Base-by-base conservation (phyloP, 1,140 invertebrate genomes). In the Phymastichus coffea region DNA sequence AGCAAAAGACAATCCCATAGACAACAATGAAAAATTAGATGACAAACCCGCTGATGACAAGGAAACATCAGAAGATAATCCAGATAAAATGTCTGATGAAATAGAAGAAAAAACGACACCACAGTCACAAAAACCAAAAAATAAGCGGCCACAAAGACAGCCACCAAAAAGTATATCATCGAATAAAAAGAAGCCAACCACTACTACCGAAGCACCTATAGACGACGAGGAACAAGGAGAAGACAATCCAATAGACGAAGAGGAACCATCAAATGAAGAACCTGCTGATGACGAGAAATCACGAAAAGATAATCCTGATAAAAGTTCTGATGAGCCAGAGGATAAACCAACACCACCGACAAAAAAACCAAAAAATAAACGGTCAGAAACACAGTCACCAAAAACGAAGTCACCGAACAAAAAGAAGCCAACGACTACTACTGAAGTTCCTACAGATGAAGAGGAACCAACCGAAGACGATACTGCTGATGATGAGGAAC, bases 281-380 rank as follows among this genome's bases (percentile, higher is more conserved):
- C 26, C 40, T 0, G n/a, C n/a, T n/a, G n/a, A n/a, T n/a, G n/a
- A n/a, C n/a, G 6, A 30, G 44, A 1, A 43, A 7, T 35, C 49
- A 1, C 52, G 38, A 30, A 54, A 54, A 43, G 3, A 12, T 1
- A 54, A 28, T n/a, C n/a, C n/a, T n/a, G n/a, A n/a, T n/a, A n/a
- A n/a, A n/a, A n/a, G n/a, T n/a, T n/a, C n/a, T 3, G 17, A 17
- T 10, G 17, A 37, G 37, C 10, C 48, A 22, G 15, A 44, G 14
- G 30, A 30, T 9, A 33, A 35, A 38, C 4, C 23, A 38, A 37
- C 30, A 23, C 20, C 51, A 23, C 7, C 38, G 26, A 22, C 33
- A 38, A 52, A 12, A 37, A 52, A 52, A 38, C 48, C n/a, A 30
- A 23, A 48, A 48, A 33, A 33, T 8, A 48, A 33, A 17, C 20